Evolutionary conservation across 2,113 vertebrate genomes (phyloP).

Genomic region (Rafetus swinhoei): DNA sequence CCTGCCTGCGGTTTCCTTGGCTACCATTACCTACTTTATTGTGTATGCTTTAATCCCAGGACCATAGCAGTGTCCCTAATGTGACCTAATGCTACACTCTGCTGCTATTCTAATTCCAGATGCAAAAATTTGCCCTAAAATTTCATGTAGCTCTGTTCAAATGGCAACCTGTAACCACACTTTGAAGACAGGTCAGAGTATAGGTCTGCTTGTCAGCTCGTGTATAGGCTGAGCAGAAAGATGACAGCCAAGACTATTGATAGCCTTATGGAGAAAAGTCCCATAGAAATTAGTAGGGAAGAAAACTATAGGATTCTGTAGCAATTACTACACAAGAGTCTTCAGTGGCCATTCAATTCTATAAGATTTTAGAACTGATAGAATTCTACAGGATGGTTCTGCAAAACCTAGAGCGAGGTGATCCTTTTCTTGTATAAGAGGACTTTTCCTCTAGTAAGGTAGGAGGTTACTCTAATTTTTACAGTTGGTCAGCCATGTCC

Average conservation of each 20-base stretch:
- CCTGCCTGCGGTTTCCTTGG: slow-evolving; percentile 59
- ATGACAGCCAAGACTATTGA: background rate
- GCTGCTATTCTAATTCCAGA: background rate
- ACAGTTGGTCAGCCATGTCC: background rate
- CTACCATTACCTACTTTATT: slow-evolving; percentile 40
- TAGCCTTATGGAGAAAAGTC: background rate
- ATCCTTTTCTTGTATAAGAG: background rate
- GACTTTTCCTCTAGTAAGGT: background rate
- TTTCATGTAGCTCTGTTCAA: background rate
- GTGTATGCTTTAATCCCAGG: background rate
- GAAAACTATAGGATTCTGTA: background rate
- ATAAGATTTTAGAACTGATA: background rate
- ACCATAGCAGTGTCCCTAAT: slow-evolving; percentile 25
- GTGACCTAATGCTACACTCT: slow-evolving; percentile 17
- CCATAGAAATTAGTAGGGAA: background rate
- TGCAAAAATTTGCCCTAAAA: background rate
- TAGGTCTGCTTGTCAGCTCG: background rate
- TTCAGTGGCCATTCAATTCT: background rate
- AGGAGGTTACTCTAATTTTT: background rate
- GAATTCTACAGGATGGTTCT: background rate
- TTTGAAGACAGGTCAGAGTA: background rate
- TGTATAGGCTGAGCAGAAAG: background rate
- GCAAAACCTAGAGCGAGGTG: slow-evolving; percentile 1
- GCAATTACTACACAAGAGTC: background rate
- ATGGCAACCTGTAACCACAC: background rate